Conservation (phyloP, 2,113 vertebrate genomes). For the Atrichornis clamosus region DNA sequence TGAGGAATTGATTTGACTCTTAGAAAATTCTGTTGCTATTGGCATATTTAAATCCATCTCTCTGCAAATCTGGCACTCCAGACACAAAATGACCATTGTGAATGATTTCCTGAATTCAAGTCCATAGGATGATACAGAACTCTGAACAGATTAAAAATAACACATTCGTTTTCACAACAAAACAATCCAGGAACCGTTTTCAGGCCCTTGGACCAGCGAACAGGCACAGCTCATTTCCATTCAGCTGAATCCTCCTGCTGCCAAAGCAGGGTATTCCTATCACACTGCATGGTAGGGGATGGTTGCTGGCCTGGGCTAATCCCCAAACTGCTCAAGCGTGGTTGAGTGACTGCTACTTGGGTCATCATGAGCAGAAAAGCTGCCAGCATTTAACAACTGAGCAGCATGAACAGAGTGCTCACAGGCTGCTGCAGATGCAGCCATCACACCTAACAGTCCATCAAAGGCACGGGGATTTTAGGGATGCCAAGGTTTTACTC, state of each 20-base stretch:
- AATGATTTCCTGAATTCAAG: neutral
- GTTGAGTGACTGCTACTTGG: neutral
- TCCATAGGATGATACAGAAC: neutral
- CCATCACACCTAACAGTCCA: neutral
- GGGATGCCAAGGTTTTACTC: neutral
- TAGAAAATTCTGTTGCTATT: neutral
- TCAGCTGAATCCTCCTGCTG: neutral
- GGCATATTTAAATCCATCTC: neutral
- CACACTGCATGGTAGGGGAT: too few relatives aligned
- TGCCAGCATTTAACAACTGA: neutral
- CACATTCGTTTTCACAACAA: neutral
- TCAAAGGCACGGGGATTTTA: accelerated
- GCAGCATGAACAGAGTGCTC: neutral
- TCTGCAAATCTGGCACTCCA: neutral
- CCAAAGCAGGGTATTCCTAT: neutral
- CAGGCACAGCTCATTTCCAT: neutral
- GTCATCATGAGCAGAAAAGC: neutral
- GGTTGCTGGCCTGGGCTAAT: neutral
- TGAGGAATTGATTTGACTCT: neutral
- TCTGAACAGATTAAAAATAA: neutral
- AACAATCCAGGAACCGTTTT: neutral
- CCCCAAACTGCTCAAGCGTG: neutral
- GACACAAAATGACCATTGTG: neutral
- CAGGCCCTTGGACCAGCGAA: neutral
- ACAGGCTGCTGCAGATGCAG: too few relatives aligned